These are phyloP conservation scores for Diabrotica balteata DNA, from an alignment of 2,888 invertebrate species.

Conservation along the genomic window DNA sequence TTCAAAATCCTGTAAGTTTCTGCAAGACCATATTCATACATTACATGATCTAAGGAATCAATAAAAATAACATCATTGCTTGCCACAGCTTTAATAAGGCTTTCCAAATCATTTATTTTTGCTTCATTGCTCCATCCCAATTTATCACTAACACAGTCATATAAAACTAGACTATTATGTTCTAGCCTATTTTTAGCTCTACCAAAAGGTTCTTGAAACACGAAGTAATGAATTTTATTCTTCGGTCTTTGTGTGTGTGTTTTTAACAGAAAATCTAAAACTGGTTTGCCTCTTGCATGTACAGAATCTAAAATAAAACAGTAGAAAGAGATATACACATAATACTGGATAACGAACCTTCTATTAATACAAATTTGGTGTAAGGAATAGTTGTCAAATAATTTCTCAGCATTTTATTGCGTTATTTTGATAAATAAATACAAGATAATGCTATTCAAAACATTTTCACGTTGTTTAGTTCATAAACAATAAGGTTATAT, in stretches of 20 bases:
- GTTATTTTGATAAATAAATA: conserved; percentile 19
- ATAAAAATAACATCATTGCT: conserved; percentile 48
- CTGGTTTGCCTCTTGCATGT: conserved; percentile 42
- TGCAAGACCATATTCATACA: conserved; percentile 48
- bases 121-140: conserved; percentile 38
- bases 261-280: conserved; percentile 49
- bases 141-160: conserved; percentile 48
- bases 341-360: conserved; percentile 46
- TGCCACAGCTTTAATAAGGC: conserved; percentile 35
- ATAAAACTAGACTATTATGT: conserved; percentile 31
- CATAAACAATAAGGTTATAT: conserved; percentile 21
- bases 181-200: conserved; percentile 30
- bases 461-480: conserved; percentile 29
- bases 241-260: conserved; percentile 44
- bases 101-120: conserved; percentile 35
- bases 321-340: conserved; percentile 15
- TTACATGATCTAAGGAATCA: conserved; percentile 53
- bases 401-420: conserved; percentile 49
- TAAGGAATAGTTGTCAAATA: conserved; percentile 50
- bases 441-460: conserved; percentile 23
- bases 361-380: conserved; percentile 54
- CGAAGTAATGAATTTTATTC: conserved; percentile 48
- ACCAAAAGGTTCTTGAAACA: conserved; percentile 50
- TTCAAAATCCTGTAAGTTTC: conserved; percentile 50
- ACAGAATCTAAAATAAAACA: conserved; percentile 50